Conservation (phyloP, 2,113 vertebrate genomes). For the Phalacrocorax aristotelis region DNA sequence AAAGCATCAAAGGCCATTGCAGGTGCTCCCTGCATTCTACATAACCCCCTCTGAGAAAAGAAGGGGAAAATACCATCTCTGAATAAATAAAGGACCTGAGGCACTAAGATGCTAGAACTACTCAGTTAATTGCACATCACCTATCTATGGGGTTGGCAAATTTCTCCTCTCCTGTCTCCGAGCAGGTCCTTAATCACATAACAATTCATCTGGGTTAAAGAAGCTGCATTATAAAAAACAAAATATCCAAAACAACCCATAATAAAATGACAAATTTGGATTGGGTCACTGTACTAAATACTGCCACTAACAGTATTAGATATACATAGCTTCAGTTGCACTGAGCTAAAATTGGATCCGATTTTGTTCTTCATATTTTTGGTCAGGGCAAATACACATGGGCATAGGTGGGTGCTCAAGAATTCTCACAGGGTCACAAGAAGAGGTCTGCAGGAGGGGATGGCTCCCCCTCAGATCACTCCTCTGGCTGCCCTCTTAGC, state of each 20-base stretch:
- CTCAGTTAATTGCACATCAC: neutral
- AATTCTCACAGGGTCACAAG: neutral
- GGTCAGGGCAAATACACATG: neutral
- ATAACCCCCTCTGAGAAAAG: neutral
- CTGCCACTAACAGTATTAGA: neutral
- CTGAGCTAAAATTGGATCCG: neutral
- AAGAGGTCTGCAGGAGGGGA: neutral
- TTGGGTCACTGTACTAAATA: neutral
- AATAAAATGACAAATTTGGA: neutral
- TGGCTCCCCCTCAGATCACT: neutral
- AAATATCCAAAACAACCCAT: neutral
- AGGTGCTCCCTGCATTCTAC: neutral
- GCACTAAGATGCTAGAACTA: neutral
- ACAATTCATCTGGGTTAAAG: neutral
- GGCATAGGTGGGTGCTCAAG: rapidly evolving
- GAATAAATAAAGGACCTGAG: neutral
- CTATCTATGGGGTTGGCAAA: neutral
- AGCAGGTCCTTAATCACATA: neutral
- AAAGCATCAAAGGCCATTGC: neutral
- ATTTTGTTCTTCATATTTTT: neutral
- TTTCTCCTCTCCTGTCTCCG: neutral
- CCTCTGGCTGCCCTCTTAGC: neutral
- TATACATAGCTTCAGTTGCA: neutral
- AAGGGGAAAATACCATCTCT: neutral
- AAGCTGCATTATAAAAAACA: neutral